Conservation (phyloP, 2,888 invertebrate species). For the Perizoma flavofasciatum region DNA sequence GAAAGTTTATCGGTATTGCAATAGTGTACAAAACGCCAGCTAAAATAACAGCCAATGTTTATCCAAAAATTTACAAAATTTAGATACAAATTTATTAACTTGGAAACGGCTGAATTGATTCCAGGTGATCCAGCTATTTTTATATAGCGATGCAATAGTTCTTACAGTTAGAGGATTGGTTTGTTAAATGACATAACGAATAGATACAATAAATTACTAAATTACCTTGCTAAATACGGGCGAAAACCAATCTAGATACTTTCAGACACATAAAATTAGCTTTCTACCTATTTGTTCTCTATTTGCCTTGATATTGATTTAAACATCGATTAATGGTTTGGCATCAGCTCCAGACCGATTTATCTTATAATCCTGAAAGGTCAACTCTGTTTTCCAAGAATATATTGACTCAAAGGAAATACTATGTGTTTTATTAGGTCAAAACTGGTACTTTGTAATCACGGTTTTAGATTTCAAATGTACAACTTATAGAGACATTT, state of each 20-base stretch:
- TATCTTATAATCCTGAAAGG: slow-evolving; percentile 29
- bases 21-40: not conserved
- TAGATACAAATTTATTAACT: too few relatives aligned
- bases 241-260: slow-evolving; percentile 17
- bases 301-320: slow-evolving; percentile 34
- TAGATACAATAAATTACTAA: too few relatives aligned
- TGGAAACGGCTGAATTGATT: too few relatives aligned
- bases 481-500: slow-evolving; percentile 13
- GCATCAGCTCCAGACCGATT: slow-evolving; percentile 33
- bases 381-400: slow-evolving; percentile 31
- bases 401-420: slow-evolving; percentile 22
- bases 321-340: slow-evolving; percentile 34
- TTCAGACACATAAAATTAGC: slow-evolving; percentile 16
- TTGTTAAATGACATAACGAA: too few relatives aligned
- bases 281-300: not conserved
- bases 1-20: slow-evolving; percentile 16
- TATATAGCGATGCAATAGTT: too few relatives aligned
- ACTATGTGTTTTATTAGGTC: slow-evolving; percentile 1
- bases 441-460: slow-evolving; percentile 1
- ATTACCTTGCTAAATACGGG: slow-evolving; percentile 3
- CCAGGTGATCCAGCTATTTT: too few relatives aligned
- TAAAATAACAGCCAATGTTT: too few relatives aligned
- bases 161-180: too few relatives aligned
- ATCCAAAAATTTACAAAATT: too few relatives aligned
- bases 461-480: slow-evolving; percentile 11